A percentile compares a stretch with the other conserved stretches of the same genome.
Conservation (phyloP, 2,113 vertebrate genomes). For the Pygoscelis adeliae region DNA sequence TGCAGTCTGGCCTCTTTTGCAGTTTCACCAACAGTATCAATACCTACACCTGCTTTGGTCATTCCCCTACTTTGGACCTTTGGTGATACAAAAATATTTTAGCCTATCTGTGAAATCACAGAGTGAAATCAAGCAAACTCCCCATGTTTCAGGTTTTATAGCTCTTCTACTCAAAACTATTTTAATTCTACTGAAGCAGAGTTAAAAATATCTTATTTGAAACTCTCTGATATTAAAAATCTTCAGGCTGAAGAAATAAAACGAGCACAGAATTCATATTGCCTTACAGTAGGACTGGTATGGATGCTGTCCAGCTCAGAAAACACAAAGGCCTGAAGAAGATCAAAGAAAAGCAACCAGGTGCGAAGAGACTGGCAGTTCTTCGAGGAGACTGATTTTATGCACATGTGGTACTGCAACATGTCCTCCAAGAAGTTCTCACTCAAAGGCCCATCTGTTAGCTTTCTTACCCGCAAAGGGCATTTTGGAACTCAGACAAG, state of each 20-base stretch:
- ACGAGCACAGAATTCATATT: background rate
- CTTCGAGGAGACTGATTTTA: background rate
- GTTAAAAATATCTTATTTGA: conserved; percentile 19
- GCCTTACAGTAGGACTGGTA: background rate
- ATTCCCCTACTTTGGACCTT: background rate
- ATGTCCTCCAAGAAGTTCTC: background rate
- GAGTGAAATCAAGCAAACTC: background rate
- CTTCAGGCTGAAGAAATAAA: background rate
- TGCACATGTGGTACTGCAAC: background rate
- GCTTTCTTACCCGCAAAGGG: background rate
- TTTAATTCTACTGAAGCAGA: background rate
- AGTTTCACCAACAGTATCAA: background rate
- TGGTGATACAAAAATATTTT: background rate
- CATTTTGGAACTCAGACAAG: background rate
- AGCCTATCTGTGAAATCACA: background rate
- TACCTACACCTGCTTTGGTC: background rate
- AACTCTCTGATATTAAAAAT: background rate
- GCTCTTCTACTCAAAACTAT: background rate
- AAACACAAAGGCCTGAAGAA: background rate
- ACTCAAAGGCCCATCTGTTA: background rate
- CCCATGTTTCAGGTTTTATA: background rate
- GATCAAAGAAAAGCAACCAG: conserved; percentile 19
- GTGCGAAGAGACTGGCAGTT: background rate
- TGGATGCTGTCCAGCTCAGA: background rate
- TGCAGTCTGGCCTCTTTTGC: background rate